Conservation (phyloP, 37 sponge, comb jelly and placozoan species). For the Geodia barretti region DNA sequence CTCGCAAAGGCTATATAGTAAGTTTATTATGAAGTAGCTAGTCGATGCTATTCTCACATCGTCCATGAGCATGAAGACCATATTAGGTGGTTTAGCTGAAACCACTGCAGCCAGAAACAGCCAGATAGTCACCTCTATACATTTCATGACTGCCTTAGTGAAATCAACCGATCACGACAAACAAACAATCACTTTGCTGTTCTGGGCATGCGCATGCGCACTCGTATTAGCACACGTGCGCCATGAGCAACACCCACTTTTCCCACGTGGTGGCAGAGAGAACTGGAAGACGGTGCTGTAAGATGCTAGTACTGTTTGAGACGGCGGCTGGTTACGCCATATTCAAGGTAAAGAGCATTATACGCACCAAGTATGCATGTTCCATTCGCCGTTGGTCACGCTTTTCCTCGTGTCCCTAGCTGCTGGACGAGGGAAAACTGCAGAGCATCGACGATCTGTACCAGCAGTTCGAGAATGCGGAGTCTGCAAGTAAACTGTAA, state of each 20-base stretch:
- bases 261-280: too few species aligned
- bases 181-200: too few species aligned
- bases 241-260: background rate
- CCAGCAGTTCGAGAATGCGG: conserved; percentile 90
- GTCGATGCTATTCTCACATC: too few species aligned
- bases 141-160: too few species aligned
- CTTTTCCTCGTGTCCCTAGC: conserved; percentile 28
- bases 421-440: conserved; percentile 90
- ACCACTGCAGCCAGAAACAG: background rate
- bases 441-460: conserved; percentile 72
- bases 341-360: conserved; percentile 74
- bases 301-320: conserved; percentile 94
- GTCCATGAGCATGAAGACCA: conserved; percentile 86
- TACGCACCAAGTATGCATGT: background rate
- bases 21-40: too few species aligned
- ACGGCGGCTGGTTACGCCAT: conserved; percentile 94
- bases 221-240: too few species aligned
- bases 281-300: too few species aligned
- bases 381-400: background rate
- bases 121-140: too few species aligned
- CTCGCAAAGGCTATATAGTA: too few species aligned
- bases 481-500: conserved; percentile 88
- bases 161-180: too few species aligned
- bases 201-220: too few species aligned
- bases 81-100: conserved; percentile 41